These are phyloP conservation scores for Pyrgus malvae DNA, from an alignment of 2,888 invertebrate species.

Conservation along the genomic window DNA sequence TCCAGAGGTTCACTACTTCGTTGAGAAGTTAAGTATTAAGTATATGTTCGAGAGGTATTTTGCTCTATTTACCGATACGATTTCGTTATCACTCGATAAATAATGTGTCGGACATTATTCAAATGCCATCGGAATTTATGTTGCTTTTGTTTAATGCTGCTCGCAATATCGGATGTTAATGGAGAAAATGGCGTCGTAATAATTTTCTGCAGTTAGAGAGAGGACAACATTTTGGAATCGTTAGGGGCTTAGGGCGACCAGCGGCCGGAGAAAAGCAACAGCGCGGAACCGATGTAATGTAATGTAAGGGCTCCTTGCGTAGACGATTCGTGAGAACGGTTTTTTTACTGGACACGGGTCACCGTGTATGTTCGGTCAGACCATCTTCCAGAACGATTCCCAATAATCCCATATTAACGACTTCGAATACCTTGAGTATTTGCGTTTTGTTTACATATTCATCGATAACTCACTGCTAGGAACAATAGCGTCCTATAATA, in stretches of 20 bases:
- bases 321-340: constrained; percentile 38
- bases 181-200: background rate
- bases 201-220: constrained; percentile 9
- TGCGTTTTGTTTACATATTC: too few relatives aligned
- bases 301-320: constrained; percentile 35
- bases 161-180: background rate
- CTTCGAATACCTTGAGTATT: too few relatives aligned
- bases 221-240: constrained; percentile 35
- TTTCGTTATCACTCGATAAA: constrained; percentile 20
- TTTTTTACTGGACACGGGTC: constrained; percentile 15
- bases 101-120: constrained; percentile 28
- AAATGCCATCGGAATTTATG: constrained; percentile 24
- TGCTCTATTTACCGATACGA: constrained; percentile 27
- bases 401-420: too few relatives aligned
- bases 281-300: constrained; percentile 52
- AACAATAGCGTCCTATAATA: too few relatives aligned
- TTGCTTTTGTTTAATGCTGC: constrained; percentile 11
- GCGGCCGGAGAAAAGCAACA: constrained; percentile 59
- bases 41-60: too few relatives aligned
- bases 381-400: background rate
- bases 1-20: constrained; percentile 18
- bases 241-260: constrained; percentile 66
- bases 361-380: constrained; percentile 6
- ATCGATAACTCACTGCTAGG: too few relatives aligned
- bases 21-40: constrained; percentile 17